phyloP scores from a whole-genome alignment of 2,888 invertebrate genomes.

The Lottia scabra region DNA sequence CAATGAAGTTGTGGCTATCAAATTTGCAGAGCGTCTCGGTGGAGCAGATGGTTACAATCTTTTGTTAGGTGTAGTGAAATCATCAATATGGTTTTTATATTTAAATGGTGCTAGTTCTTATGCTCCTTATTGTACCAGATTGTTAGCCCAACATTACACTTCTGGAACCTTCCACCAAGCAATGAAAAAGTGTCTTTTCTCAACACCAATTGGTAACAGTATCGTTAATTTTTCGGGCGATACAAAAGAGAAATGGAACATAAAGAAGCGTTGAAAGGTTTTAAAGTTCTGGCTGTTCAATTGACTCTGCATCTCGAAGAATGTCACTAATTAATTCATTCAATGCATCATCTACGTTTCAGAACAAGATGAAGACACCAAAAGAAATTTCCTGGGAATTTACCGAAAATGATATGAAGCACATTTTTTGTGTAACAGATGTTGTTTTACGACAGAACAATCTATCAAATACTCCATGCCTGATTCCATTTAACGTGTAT shows the following conservation, averaged over 20 bases:
- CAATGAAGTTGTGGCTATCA: constrained; percentile 27
- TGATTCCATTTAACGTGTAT: constrained; percentile 20
- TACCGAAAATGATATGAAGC: constrained; percentile 18
- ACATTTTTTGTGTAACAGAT: constrained; percentile 14
- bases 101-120: constrained; percentile 31
- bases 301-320: constrained; percentile 16
- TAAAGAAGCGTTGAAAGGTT: constrained; percentile 26
- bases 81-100: constrained; percentile 15
- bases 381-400: constrained; percentile 12
- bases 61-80: constrained; percentile 2
- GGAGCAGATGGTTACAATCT: constrained; percentile 21
- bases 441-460: constrained; percentile 19
- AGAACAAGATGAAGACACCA: background rate
- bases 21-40: constrained; percentile 27
- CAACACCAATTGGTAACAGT: constrained; percentile 24
- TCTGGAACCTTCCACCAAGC: constrained; percentile 24
- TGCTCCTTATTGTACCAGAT: constrained; percentile 23
- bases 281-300: constrained; percentile 19
- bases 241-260: constrained; percentile 31
- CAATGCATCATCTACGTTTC: background rate
- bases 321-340: constrained; percentile 24
- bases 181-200: constrained; percentile 25
- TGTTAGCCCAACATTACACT: constrained; percentile 23
- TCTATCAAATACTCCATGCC: background rate
- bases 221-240: constrained; percentile 27